These are phyloP conservation scores for Drosophila phalerata DNA, from an alignment of 2,888 invertebrate species.

Conservation along the genomic window DNA sequence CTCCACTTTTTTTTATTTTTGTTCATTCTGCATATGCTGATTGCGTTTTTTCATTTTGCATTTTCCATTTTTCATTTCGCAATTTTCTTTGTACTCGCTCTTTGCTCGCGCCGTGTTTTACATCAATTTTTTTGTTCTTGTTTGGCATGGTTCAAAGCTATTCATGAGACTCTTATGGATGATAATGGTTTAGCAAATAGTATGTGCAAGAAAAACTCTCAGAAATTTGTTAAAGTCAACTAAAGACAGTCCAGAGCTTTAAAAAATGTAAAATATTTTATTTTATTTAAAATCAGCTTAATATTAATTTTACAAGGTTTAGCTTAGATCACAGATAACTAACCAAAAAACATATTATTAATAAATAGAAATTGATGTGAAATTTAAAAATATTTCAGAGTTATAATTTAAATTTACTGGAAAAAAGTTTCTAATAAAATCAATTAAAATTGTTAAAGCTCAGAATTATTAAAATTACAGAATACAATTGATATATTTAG, in stretches of 20 bases:
- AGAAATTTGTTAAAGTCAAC: slow-evolving; percentile 1
- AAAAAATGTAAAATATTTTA: too few species aligned
- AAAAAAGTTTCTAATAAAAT: too few species aligned
- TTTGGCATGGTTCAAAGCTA: slow-evolving; percentile 37
- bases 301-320: too few species aligned
- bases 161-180: slow-evolving; percentile 35
- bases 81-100: slow-evolving; percentile 37
- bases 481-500: too few species aligned
- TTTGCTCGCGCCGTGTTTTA: slow-evolving; percentile 44
- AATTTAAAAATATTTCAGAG: too few species aligned
- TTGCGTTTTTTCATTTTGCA: slow-evolving; percentile 65
- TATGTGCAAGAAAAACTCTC: background rate
- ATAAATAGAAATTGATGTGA: too few species aligned
- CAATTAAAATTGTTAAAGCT: too few species aligned
- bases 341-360: too few species aligned
- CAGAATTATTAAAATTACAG: too few species aligned
- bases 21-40: slow-evolving; percentile 66
- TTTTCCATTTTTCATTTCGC: slow-evolving; percentile 43
- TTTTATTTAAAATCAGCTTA: too few species aligned
- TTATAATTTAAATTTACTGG: too few species aligned
- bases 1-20: slow-evolving; percentile 47
- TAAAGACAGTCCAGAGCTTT: background rate
- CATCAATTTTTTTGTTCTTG: slow-evolving; percentile 43
- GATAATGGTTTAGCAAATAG: slow-evolving; percentile 39
- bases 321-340: too few species aligned